Conservation (phyloP, 2,113 vertebrate species). For the Pseudorasbora parva region DNA sequence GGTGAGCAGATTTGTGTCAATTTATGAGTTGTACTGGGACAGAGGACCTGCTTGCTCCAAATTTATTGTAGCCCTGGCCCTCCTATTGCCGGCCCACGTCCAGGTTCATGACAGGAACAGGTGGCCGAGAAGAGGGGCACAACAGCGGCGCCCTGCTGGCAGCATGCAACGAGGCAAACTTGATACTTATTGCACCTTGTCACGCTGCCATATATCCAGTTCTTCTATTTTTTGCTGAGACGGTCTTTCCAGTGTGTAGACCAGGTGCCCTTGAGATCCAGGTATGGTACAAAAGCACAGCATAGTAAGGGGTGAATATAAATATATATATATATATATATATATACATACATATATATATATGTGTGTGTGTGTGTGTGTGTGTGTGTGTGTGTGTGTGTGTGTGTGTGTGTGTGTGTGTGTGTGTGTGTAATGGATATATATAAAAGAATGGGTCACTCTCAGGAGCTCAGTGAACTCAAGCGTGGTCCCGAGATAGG, state of each 20-base stretch:
- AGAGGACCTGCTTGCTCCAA: neutral
- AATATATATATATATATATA: too few relatives aligned
- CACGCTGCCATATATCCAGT: constrained; percentile 15
- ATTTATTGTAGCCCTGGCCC: constrained; percentile 1
- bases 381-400: too few relatives aligned
- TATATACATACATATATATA: too few relatives aligned
- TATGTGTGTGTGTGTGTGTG: too few relatives aligned
- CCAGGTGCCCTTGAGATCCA: neutral
- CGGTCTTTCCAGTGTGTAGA: neutral
- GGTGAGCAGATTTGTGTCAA: neutral
- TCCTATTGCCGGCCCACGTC: neutral
- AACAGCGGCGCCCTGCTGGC: neutral
- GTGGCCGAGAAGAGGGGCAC: constrained; percentile 14
- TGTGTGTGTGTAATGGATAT: too few relatives aligned
- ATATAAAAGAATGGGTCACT: too few relatives aligned
- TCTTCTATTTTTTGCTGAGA: constrained; percentile 2
- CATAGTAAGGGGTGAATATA: too few relatives aligned
- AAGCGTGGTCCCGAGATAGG: too few relatives aligned
- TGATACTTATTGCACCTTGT: constrained; percentile 24
- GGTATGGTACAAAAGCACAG: neutral
- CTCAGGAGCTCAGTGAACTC: too few relatives aligned
- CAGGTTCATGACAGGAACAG: constrained; percentile 33
- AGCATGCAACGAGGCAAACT: neutral
- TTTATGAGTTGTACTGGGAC: constrained; percentile 8
- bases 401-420: too few relatives aligned